Evolutionary conservation across 2,113 vertebrate genomes (phyloP).

Genomic region (Micronycteris hirsuta): DNA sequence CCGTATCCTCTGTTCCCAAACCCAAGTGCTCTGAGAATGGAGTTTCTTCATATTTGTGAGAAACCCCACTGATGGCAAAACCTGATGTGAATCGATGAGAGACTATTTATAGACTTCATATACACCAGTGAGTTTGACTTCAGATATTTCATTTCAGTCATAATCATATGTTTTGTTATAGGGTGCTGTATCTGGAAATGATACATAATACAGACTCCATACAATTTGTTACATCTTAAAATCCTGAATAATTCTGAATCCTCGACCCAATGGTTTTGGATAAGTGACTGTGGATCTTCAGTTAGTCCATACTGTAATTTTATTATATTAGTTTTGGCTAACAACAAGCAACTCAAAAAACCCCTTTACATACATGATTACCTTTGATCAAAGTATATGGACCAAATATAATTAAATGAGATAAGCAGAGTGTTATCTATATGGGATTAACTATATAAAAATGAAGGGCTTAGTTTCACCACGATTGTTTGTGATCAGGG

Average conservation of each 20-base stretch:
- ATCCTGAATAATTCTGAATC: background rate
- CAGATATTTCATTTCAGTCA: background rate
- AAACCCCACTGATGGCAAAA: background rate
- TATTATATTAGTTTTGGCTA: constrained; percentile 22
- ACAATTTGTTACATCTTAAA: background rate
- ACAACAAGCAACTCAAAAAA: background rate
- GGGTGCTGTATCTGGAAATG: background rate
- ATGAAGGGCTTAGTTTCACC: background rate
- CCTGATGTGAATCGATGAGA: background rate
- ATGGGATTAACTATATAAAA: constrained; percentile 1
- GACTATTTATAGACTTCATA: background rate
- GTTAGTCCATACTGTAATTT: constrained; percentile 4
- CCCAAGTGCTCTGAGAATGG: background rate
- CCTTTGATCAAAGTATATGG: constrained; percentile 16
- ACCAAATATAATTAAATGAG: background rate
- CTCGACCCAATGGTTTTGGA: background rate
- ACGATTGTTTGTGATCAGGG: background rate
- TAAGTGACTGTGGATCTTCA: constrained; percentile 16
- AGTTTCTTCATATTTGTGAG: background rate
- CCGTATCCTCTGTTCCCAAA: background rate
- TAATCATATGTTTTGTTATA: background rate
- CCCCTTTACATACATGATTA: background rate
- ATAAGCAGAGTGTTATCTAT: background rate
- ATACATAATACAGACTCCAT: background rate
- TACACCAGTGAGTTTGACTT: background rate